These are phyloP conservation scores for Microcebus tavaratra DNA, from an alignment of 2,113 vertebrate species.

Conservation along the genomic window DNA sequence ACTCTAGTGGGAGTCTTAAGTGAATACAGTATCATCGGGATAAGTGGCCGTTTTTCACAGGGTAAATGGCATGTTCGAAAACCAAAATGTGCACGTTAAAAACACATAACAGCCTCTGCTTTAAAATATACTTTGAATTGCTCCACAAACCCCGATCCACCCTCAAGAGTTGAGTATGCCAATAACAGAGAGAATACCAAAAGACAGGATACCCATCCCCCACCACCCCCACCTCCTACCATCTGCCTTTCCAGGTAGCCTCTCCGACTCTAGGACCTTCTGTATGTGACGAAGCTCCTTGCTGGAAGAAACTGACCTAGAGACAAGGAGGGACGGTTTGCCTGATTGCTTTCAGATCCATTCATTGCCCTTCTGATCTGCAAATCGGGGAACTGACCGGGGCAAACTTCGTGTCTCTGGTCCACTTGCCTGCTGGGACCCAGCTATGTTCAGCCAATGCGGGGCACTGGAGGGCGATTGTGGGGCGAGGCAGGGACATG, in stretches of 20 bases:
- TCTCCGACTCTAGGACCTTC: not conserved
- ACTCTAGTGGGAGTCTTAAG: constrained; percentile 53
- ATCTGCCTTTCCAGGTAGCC: not conserved
- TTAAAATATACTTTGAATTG: not conserved
- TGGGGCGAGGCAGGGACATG: no score
- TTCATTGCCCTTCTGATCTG: not conserved
- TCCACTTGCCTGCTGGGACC: not conserved
- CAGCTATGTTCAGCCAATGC: not conserved
- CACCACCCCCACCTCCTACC: no score
- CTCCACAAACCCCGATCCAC: not conserved
- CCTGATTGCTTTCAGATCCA: not conserved
- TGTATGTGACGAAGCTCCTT: not conserved
- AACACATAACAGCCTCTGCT: not conserved
- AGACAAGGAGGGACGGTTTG: not conserved
- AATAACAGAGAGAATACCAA: not conserved
- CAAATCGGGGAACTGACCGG: not conserved
- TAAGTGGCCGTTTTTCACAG: constrained; percentile 44
- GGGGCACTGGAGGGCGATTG: not conserved
- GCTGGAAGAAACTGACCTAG: not conserved
- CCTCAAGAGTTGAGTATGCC: not conserved
- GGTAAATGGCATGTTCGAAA: not conserved
- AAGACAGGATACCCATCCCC: not conserved
- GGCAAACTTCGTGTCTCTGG: not conserved
- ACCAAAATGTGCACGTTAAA: not conserved
- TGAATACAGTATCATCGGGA: constrained; percentile 59